Evolutionary conservation across 2,113 vertebrate species (phyloP).

Genomic region (Polyodon spathula): DNA sequence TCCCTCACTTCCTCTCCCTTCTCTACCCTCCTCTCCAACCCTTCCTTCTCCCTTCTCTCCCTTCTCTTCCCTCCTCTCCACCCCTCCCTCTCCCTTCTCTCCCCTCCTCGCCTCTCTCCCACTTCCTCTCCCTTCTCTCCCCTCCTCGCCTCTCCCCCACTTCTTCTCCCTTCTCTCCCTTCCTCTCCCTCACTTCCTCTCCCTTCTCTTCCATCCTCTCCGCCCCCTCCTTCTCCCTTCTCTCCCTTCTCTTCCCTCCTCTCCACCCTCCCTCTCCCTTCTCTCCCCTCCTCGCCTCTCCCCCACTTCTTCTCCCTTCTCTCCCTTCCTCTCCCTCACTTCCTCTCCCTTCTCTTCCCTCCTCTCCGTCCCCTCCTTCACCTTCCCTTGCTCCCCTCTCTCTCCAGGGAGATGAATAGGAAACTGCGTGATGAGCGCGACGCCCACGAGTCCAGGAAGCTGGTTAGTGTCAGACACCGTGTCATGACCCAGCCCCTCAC

Average conservation of each 20-base stretch:
- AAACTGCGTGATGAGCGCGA: conserved; percentile 83
- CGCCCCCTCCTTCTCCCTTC: too few relatives aligned
- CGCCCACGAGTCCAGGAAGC: conserved; percentile 69
- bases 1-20: background rate
- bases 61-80: too few relatives aligned
- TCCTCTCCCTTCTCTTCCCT: background rate
- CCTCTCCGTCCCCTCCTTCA: conserved; percentile 9
- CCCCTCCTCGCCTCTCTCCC: too few relatives aligned
- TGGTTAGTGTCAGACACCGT: conserved; percentile 65
- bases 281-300: background rate
- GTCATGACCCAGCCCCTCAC: conserved; percentile 38
- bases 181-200: too few relatives aligned
- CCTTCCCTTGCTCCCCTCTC: too few relatives aligned
- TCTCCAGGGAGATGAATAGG: conserved; percentile 85
- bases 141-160: too few relatives aligned
- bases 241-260: background rate
- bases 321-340: background rate
- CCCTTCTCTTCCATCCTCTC: too few relatives aligned
- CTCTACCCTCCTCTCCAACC: background rate
- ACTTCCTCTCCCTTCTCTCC: too few relatives aligned
- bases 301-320: background rate
- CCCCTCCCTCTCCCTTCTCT: too few relatives aligned
- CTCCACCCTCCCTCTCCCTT: background rate
- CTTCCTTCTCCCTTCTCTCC: background rate
- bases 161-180: too few relatives aligned